These are phyloP conservation scores for Sebastes trivittatus DNA, from an alignment of 2,797 vertebrate species.

Conservation along the genomic window DNA sequence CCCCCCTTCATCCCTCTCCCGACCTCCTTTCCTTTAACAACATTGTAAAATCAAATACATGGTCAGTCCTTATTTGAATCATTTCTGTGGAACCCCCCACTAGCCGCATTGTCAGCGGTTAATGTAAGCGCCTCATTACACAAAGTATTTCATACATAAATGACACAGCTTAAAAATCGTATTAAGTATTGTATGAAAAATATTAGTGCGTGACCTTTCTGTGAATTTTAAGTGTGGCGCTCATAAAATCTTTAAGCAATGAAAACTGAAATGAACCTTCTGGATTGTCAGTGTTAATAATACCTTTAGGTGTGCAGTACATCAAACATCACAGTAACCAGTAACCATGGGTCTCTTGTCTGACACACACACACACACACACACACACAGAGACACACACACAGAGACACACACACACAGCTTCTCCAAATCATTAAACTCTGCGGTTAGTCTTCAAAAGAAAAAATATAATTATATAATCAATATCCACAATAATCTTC, in stretches of 20 bases:
- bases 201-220: conserved; percentile 61
- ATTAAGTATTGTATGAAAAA: conserved; percentile 55
- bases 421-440: conserved; percentile 11
- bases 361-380: neutral
- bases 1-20: neutral
- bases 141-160: conserved; percentile 59
- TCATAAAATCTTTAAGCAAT: conserved; percentile 64
- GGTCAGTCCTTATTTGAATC: conserved; percentile 40
- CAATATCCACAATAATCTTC: neutral
- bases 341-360: conserved; percentile 12
- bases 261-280: conserved; percentile 53
- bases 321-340: conserved; percentile 43
- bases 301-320: conserved; percentile 55
- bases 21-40: conserved; percentile 25
- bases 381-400: neutral
- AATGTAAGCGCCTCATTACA: conserved; percentile 46
- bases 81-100: conserved; percentile 31
- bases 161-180: conserved; percentile 46
- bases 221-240: conserved; percentile 48
- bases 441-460: neutral
- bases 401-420: neutral
- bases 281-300: conserved; percentile 51
- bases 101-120: conserved; percentile 40
- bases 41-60: conserved; percentile 38
- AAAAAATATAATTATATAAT: neutral